Conservation (phyloP, 2,797 vertebrate genomes). For the Thalassophryne amazonica region DNA sequence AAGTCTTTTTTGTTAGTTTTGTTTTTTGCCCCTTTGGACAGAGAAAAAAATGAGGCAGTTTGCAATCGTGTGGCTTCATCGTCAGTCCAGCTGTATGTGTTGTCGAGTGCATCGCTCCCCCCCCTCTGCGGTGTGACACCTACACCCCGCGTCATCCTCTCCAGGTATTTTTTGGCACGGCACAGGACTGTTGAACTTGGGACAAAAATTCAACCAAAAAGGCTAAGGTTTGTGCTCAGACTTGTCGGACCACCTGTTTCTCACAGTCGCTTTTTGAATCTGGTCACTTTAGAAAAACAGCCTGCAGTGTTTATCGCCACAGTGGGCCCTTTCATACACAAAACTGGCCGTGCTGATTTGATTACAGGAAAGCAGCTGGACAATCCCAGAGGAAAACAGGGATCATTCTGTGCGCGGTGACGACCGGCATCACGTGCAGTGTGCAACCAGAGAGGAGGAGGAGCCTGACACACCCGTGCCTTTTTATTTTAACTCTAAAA, state of each 20-base stretch:
- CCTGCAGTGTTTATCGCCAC: constrained; percentile 59
- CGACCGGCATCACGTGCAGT: constrained; percentile 25
- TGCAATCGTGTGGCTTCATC: constrained; percentile 61
- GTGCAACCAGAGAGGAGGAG: constrained; percentile 64
- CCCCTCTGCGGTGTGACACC: constrained; percentile 31
- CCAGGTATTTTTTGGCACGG: constrained; percentile 51
- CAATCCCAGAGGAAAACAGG: constrained; percentile 46
- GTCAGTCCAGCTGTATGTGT: constrained; percentile 65
- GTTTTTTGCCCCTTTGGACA: constrained; percentile 51
- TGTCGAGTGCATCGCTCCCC: constrained; percentile 27
- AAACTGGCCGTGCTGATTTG: constrained; percentile 58
- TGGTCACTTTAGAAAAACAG: constrained; percentile 41
- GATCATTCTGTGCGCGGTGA: constrained; percentile 27
- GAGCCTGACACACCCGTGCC: constrained; percentile 46
- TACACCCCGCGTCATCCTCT: constrained; percentile 21
- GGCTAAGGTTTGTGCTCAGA: constrained; percentile 15
- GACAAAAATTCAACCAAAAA: constrained; percentile 22
- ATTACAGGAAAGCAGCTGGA: constrained; percentile 62
- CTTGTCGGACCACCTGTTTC: constrained; percentile 51
- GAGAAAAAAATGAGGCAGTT: constrained; percentile 63
- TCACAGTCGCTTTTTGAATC: constrained; percentile 58
- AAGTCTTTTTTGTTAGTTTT: constrained; percentile 11
- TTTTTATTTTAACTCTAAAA: constrained; percentile 29
- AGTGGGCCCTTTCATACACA: constrained; percentile 59
- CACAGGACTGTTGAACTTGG: constrained; percentile 29